Percentiles rank a stretch among this genome's conserved stretches.
phyloP scores from a whole-genome alignment of 2,888 invertebrate genomes.

The Volucella zonaria region DNA sequence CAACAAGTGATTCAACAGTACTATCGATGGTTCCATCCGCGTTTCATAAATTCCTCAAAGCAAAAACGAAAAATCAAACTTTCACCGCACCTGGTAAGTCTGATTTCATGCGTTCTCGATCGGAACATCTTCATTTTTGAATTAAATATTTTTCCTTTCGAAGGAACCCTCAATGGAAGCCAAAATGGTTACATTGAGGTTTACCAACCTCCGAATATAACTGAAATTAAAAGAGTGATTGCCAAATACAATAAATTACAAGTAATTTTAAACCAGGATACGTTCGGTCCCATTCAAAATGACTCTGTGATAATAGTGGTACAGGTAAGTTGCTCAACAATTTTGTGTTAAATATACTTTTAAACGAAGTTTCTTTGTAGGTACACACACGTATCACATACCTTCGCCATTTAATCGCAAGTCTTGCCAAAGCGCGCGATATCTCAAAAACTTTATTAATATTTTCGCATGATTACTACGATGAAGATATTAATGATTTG shows the following conservation, averaged over 20 bases:
- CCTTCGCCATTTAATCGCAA: constrained; percentile 95
- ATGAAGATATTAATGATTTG: constrained; percentile 94
- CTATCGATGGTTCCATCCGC: constrained; percentile 91
- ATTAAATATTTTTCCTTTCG: neutral
- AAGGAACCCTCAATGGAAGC: constrained; percentile 82
- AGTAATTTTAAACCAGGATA: constrained; percentile 93
- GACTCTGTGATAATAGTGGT: constrained; percentile 94
- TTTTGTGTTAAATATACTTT: neutral
- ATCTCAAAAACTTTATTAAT: constrained; percentile 94
- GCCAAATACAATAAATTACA: constrained; percentile 91
- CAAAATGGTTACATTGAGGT: constrained; percentile 79
- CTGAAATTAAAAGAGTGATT: constrained; percentile 89
- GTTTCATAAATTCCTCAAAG: constrained; percentile 90
- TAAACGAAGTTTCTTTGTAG: constrained; percentile 83
- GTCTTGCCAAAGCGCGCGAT: constrained; percentile 93
- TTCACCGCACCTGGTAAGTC: constrained; percentile 56
- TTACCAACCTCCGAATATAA: constrained; percentile 84
- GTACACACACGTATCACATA: constrained; percentile 97
- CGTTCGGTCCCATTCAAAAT: constrained; percentile 92
- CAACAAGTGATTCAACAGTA: constrained; percentile 90
- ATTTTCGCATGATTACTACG: constrained; percentile 97
- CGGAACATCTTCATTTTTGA: constrained; percentile 72
- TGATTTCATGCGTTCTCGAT: neutral
- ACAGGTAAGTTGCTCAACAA: constrained; percentile 85
- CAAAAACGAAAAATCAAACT: constrained; percentile 86